phyloP scores from a whole-genome alignment of 2,797 vertebrate species.

The Typhlichthys eigenmanni region DNA sequence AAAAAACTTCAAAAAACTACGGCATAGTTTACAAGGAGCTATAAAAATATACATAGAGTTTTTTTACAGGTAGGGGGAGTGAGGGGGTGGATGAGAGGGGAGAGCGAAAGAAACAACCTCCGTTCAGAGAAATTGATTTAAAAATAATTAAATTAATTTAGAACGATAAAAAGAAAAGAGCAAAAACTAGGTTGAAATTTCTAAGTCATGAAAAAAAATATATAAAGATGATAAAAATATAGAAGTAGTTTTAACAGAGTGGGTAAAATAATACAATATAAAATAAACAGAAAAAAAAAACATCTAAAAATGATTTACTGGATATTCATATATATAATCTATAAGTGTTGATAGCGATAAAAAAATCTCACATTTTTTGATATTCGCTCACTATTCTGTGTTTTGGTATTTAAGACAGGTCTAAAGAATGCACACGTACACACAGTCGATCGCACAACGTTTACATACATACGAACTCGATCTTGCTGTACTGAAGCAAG shows the following conservation, averaged over 20 bases:
- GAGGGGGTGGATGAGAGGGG: slow-evolving; percentile 15
- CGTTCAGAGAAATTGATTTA: slow-evolving; percentile 17
- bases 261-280: slow-evolving; percentile 60
- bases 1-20: slow-evolving; percentile 70
- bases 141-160: slow-evolving; percentile 79
- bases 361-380: slow-evolving; percentile 76
- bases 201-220: slow-evolving; percentile 58
- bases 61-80: slow-evolving; percentile 53
- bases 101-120: slow-evolving; percentile 32
- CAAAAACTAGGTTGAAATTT: slow-evolving; percentile 47
- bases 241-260: slow-evolving; percentile 69
- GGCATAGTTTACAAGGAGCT: slow-evolving; percentile 79
- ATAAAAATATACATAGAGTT: slow-evolving; percentile 80
- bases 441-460: slow-evolving; percentile 27
- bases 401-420: slow-evolving; percentile 85
- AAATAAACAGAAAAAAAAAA: slow-evolving; percentile 55
- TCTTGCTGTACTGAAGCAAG: slow-evolving; percentile 65
- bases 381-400: slow-evolving; percentile 82
- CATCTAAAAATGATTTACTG: slow-evolving; percentile 81
- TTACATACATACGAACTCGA: slow-evolving; percentile 32
- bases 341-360: slow-evolving; percentile 80
- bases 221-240: slow-evolving; percentile 47
- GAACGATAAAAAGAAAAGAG: slow-evolving; percentile 40
- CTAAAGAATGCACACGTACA: slow-evolving; percentile 73
- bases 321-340: slow-evolving; percentile 86